Evolutionary conservation across 2,797 vertebrate species (phyloP), one percentile per base, ranked within the genome.

Genomic region (Syngnathus rostellatus): DNA sequence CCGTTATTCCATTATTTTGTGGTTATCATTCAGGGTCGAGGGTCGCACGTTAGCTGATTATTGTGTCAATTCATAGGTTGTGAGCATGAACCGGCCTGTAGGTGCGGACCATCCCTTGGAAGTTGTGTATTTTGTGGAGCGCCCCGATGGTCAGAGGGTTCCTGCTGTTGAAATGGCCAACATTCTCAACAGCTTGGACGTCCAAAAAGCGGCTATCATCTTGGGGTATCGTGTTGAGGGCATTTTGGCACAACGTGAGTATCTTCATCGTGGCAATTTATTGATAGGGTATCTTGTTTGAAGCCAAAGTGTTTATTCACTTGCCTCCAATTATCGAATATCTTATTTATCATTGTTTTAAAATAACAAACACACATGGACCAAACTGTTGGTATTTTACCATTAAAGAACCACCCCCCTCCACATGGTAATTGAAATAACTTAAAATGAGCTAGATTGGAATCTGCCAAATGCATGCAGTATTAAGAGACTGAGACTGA

Each of bases 171-270:
- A 89, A 76, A 93, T 93, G 38, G 94, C 94, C 16, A 85, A 89
- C 70, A 82, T 94, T 25, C 93, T 99, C 65, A 99, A 99, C 87
- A 90, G 85, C 73, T 88, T 99, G 23, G 92, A 99, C 2, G 90
- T 99, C 75, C 97, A 99, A 84, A 91, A 92, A 68, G 96, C 95
- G 0, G 97, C 97, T 37, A 98, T 99, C 66, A 88, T 99, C 75
- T 86, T 99, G 39, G 97, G 96, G n/a, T 97, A 95, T 82, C 95
- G 96, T 41, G 93, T 98, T n/a, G 94, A 94, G 73, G 96, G 95
- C 2, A 73, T 90, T 38, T 86, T 99, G 71, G 96, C 97, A 6
- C 94, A 97, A 68, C 94, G 96, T 99, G 87, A 97, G 96, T 92
- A 58, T 23, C 4, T 66, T 64, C 6, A 45, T 9, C 23, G 14